A percentile compares a stretch with the other conserved stretches of the same genome.
phyloP scores from a whole-genome alignment of 2,888 invertebrate species.

The Agriopis marginaria region DNA sequence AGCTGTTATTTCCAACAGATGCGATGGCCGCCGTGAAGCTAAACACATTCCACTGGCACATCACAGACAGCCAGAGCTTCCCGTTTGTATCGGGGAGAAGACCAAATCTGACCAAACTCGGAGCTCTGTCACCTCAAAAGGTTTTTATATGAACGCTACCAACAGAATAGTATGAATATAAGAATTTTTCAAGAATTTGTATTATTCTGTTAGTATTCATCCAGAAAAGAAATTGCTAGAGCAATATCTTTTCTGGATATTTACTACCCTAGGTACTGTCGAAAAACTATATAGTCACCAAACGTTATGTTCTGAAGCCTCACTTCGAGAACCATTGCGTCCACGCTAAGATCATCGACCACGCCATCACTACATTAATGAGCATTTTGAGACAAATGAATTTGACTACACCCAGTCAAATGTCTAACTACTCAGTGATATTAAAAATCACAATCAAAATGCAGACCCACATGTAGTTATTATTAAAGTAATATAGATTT shows the following conservation, averaged over 20 bases:
- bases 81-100: constrained; percentile 92
- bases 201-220: too few species aligned
- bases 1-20: constrained; percentile 77
- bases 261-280: too few species aligned
- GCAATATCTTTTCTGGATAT: too few species aligned
- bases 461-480: too few species aligned
- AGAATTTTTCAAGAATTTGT: too few species aligned
- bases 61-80: constrained; percentile 97
- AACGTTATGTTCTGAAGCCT: not conserved
- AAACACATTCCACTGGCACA: constrained; percentile 98
- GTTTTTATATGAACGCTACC: constrained; percentile 66
- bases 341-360: not conserved
- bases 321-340: not conserved
- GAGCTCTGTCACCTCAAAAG: constrained; percentile 92
- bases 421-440: too few species aligned
- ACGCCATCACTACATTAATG: too few species aligned
- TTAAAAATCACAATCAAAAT: too few species aligned
- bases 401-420: too few species aligned
- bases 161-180: not conserved
- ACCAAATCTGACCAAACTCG: constrained; percentile 90
- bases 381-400: too few species aligned
- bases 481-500: too few species aligned
- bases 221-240: too few species aligned
- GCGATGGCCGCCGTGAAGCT: constrained; percentile 96
- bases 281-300: not conserved